These are phyloP conservation scores for Tragopan temminckii DNA, from an alignment of 2,797 vertebrate genomes.

Conservation along the genomic window DNA sequence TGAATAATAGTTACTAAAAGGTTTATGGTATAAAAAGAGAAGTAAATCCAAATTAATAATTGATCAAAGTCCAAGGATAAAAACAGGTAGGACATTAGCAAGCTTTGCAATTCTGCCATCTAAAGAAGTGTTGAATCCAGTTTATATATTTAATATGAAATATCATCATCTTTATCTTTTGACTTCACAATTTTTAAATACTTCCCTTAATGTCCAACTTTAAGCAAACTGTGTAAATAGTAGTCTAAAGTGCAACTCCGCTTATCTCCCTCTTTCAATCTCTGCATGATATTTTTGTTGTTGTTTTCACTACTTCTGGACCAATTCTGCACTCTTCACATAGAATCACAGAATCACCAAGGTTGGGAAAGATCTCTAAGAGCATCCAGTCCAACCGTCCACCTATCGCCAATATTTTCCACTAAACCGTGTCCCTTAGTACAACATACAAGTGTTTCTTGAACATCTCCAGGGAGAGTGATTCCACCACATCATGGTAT, in stretches of 20 bases:
- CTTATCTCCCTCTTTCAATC: neutral
- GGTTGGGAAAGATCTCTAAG: too few relatives aligned
- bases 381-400: too few relatives aligned
- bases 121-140: neutral
- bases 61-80: neutral
- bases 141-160: neutral
- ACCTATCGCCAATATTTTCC: too few relatives aligned
- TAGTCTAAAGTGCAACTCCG: neutral
- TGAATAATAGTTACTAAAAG: neutral
- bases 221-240: neutral
- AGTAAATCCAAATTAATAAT: neutral
- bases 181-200: neutral
- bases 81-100: neutral
- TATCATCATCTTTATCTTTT: neutral
- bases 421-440: too few relatives aligned
- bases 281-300: neutral
- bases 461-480: too few relatives aligned
- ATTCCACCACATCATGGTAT: too few relatives aligned
- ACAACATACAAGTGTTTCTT: too few relatives aligned
- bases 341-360: too few relatives aligned
- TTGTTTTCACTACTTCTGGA: neutral
- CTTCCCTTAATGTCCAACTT: neutral
- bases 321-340: neutral
- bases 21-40: neutral
- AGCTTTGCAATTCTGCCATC: neutral